phyloP scores from a whole-genome alignment of 1,140 invertebrate genomes.

The Planococcus citri region DNA sequence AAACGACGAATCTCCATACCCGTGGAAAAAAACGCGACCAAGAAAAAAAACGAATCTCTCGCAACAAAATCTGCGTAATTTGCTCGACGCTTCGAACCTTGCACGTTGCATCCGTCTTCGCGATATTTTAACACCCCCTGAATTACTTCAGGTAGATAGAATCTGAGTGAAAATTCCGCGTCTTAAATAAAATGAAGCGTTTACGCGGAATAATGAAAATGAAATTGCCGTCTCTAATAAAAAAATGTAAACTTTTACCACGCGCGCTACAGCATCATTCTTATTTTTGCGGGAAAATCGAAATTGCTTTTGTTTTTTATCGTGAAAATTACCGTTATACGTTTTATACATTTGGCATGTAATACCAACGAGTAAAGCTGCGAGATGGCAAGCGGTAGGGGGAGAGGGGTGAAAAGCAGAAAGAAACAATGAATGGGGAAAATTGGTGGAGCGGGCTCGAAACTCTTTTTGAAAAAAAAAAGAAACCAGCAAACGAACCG shows the following conservation, averaged over 20 bases:
- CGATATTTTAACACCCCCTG: not conserved
- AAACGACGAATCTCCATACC: no score
- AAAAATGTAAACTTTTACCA: not conserved
- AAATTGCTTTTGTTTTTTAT: constrained; percentile 8
- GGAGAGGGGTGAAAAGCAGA: no score
- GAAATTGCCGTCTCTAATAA: not conserved
- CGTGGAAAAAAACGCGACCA: no score
- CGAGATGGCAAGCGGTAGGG: no score
- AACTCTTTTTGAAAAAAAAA: no score
- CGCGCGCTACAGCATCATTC: not conserved
- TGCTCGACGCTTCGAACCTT: no score
- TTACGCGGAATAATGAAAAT: constrained; percentile 7
- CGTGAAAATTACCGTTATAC: constrained; percentile 3
- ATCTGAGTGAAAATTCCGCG: constrained; percentile 1
- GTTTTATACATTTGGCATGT: not conserved
- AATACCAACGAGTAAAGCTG: not conserved
- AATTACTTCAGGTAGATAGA: constrained; percentile 7
- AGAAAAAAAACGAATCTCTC: no score
- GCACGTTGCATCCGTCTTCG: no score
- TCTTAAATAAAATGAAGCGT: not conserved
- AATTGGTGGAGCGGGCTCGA: not conserved
- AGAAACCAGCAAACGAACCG: no score
- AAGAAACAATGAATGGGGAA: no score
- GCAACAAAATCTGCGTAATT: no score
- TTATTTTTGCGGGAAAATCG: not conserved